phyloP scores from a whole-genome alignment of 2,797 vertebrate genomes.

The Chrosomus eos region DNA sequence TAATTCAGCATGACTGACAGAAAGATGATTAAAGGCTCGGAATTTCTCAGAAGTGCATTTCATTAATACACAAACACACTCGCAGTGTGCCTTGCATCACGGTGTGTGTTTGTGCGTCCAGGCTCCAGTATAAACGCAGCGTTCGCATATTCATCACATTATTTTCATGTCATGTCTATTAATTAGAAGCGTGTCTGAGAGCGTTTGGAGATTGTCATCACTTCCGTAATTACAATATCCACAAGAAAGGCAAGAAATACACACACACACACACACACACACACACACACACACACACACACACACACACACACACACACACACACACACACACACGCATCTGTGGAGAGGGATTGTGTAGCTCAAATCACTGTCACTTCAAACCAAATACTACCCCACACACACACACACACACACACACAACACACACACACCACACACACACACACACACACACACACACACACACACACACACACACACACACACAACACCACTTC shows the following conservation, averaged over 20 bases:
- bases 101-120: background rate
- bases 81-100: background rate
- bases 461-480: too few species aligned
- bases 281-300: too few species aligned
- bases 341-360: too few species aligned
- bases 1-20: background rate
- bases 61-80: background rate
- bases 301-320: background rate
- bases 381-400: too few species aligned
- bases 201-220: background rate
- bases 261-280: too few species aligned
- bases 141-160: conserved; percentile 1
- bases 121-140: background rate
- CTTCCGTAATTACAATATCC: background rate
- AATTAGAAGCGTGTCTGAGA: background rate
- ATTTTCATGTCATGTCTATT: conserved; percentile 13
- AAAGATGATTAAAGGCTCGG: background rate
- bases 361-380: too few species aligned
- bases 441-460: too few species aligned
- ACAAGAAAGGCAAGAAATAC: background rate
- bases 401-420: too few species aligned
- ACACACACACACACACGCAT: background rate
- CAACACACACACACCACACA: too few species aligned
- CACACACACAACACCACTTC: too few species aligned
- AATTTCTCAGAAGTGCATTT: background rate